Evolutionary conservation across 2,113 vertebrate genomes (phyloP).

Genomic region (Rhinolophus sinicus): DNA sequence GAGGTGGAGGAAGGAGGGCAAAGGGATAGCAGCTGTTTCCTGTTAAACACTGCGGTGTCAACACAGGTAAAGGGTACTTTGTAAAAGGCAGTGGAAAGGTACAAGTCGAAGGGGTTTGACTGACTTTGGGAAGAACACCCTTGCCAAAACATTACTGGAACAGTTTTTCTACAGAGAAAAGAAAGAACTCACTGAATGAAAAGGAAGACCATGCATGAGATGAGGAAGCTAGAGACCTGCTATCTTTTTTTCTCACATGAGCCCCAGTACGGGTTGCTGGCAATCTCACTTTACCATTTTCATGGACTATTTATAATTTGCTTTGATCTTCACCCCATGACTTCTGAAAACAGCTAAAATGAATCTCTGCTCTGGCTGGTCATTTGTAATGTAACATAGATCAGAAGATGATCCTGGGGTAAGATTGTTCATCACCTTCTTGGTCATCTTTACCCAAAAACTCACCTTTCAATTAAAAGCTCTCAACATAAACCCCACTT

Average conservation of each 20-base stretch:
- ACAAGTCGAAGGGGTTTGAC: background rate
- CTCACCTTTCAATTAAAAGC: background rate
- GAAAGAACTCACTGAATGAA: background rate
- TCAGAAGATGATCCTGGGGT: background rate
- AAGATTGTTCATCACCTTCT: background rate
- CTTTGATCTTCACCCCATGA: slow-evolving; percentile 1
- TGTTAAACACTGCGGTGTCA: slow-evolving; percentile 9
- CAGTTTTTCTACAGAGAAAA: background rate
- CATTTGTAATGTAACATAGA: background rate
- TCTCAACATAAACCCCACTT: background rate
- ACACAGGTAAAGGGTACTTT: slow-evolving; percentile 38
- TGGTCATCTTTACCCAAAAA: background rate
- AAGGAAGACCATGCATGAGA: background rate
- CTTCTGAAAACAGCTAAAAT: slow-evolving; percentile 38
- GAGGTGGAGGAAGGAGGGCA: background rate
- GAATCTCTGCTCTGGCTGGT: background rate
- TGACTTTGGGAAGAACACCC: background rate
- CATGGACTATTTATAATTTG: background rate
- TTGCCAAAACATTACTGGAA: slow-evolving; percentile 16
- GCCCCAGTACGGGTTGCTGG: background rate
- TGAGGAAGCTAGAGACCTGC: background rate
- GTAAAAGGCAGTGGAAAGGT: slow-evolving; percentile 44
- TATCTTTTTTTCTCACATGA: background rate
- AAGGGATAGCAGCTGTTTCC: background rate
- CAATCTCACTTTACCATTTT: background rate